Evolutionary conservation across 2,113 vertebrate genomes (phyloP), one percentile per base, ranked within the genome.

Genomic region (Sturnus vulgaris): DNA sequence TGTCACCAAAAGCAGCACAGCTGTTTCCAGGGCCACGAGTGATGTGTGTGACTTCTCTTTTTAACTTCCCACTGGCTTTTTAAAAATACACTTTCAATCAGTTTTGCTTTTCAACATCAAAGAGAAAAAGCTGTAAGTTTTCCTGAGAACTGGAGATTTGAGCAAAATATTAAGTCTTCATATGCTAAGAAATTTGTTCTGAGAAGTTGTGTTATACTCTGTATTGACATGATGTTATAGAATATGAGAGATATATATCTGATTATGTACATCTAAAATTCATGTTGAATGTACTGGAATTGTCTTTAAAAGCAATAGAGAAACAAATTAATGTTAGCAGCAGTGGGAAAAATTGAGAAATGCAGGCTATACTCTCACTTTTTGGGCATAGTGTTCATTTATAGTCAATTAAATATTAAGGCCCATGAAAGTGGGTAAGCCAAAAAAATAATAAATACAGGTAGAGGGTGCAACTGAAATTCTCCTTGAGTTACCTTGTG

Each of bases 21-120:
- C 88, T 95, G 93, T 96, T 94, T 94, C 82, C 88, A 94, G 79
- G 60, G 85, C 81, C 80, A 35, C 87, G 80, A 96, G 68, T 96
- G 82, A 66, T 82, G 49, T 57, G 56, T 75, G 81, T 85, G 81
- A 94, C 82, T 96, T 94, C 90, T 92, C 90, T 56, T 91, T 93
- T 93, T 88, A 88, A 92, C 86, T 96, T 96, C 89, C 90, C 75
- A 94, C 83, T 93, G 92, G 33, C 80, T 96, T 91, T 94, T 87
- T 88, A 93, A 94, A 95, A 92, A 96, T 92, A 95, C 22, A 37
- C 76, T 96, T 90, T 60, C 71, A 81, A 83, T 92, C 49, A 83
- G 59, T 70, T 86, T 88, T 96, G 50, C 71, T 90, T 90, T 88
- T 86, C 42, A 77, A 70, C 59, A 78, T 56, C 23, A 25, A 65